Evolutionary conservation across 1,140 invertebrate genomes (phyloP).

Genomic region (Trichonephila clavata): DNA sequence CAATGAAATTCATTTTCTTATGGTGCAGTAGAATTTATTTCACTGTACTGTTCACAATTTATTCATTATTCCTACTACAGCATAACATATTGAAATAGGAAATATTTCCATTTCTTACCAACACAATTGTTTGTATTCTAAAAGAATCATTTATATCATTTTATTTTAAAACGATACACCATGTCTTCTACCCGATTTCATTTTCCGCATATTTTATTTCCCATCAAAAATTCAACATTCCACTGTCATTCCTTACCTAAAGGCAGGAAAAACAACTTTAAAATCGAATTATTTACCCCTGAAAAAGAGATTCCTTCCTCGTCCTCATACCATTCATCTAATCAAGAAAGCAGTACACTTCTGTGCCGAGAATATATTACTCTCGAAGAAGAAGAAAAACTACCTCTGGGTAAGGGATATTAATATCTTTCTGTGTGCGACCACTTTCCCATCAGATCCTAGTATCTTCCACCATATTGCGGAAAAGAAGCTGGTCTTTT

Average conservation of each 20-base stretch:
- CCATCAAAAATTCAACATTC: too few species aligned
- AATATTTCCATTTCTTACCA: too few species aligned
- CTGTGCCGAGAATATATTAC: slow-evolving; percentile 17
- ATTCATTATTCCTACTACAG: too few species aligned
- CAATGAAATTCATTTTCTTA: too few species aligned
- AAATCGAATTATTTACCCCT: neutral
- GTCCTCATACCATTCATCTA: neutral
- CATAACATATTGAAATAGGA: too few species aligned
- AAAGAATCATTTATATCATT: too few species aligned
- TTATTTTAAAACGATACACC: too few species aligned
- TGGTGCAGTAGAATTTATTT: too few species aligned
- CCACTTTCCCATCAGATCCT: neutral
- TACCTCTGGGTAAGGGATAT: slow-evolving; percentile 4
- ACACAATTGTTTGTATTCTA: too few species aligned
- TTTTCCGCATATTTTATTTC: neutral
- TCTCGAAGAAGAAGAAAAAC: neutral
- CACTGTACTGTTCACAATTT: too few species aligned
- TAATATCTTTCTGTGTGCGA: neutral
- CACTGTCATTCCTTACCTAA: too few species aligned
- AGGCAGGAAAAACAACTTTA: neutral
- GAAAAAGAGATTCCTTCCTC: neutral
- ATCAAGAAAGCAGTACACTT: neutral
- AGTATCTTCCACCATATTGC: slow-evolving; percentile 1
- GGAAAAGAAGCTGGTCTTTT: neutral
- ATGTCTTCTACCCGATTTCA: too few species aligned